Evolutionary conservation across 2,797 vertebrate species (phyloP), one percentile per base, ranked within the genome.

Genomic region (Eidolon dupreanum): DNA sequence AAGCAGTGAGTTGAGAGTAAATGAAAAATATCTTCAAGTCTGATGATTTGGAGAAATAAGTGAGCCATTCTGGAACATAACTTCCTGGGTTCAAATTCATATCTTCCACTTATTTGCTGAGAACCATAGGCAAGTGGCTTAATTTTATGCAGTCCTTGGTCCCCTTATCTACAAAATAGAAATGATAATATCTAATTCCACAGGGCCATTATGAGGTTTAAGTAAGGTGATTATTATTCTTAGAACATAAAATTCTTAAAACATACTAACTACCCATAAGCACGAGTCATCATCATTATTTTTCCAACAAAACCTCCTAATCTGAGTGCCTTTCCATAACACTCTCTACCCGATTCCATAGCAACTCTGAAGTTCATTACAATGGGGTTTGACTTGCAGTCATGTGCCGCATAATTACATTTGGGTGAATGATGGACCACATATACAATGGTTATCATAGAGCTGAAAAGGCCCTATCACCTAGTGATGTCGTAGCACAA

Each of bases 11-110:
- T 84, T 38, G 6, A 10, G 8, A 88, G 6, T 74, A 70, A 49
- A 84, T 78, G 41, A 59, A 61, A 75, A 85, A 85, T 79, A 93
- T 33, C 51, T 95, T 90, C 8, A 51, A 63, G 28, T 90, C n/a
- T 84, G 65, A 63, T 79, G 15, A 68, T n/a, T 43, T 59, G 24
- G 46, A 24, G n/a, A 53, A 24, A 24, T 41, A 90, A 59, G 59
- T 78, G 33, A 28, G 31, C 7, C n/a, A 16, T 63, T 95, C 43
- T 33, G 33, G n/a, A 53, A 65, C 6, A 26, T 82, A 71, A 59
- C 33, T 81, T 88, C 10, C 55, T 26, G 7, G 49, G 16, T 86
- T 95, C 84, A 79, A 36, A 88, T 66, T 57, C 57, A 15, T 3
- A 3, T 86, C 68, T 73, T 96, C 28, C 26, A 66, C 12, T 17